Percentiles rank a stretch among this genome's conserved stretches.
Conservation (phyloP, 2,113 vertebrate species). For the Reinhardtius hippoglossoides region DNA sequence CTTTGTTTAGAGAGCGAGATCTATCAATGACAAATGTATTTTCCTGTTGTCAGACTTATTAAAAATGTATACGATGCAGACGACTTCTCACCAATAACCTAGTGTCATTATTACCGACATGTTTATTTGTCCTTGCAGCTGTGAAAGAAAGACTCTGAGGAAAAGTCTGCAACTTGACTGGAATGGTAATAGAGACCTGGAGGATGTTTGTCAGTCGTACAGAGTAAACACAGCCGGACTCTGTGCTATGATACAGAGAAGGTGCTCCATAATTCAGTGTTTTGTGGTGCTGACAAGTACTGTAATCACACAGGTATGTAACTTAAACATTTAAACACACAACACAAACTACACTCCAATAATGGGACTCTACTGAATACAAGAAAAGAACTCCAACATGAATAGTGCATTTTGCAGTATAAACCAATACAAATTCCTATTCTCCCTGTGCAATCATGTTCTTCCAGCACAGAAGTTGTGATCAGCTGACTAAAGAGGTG, state of each 20-base stretch:
- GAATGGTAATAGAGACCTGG: not conserved
- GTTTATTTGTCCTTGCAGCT: not conserved
- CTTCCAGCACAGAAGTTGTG: not conserved
- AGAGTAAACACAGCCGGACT: not conserved
- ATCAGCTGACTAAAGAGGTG: no score
- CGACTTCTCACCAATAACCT: not conserved
- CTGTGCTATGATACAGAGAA: not conserved
- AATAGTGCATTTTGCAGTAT: not conserved
- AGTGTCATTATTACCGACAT: not conserved
- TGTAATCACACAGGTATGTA: conserved; percentile 46
- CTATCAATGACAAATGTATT: not conserved
- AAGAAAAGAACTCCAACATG: not conserved
- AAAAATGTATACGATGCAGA: not conserved
- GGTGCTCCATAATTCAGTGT: conserved; percentile 15
- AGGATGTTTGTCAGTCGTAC: not conserved
- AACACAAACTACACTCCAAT: not conserved
- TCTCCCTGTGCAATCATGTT: not conserved
- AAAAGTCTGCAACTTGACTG: conserved; percentile 1
- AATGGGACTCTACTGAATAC: not conserved
- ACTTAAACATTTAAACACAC: not conserved
- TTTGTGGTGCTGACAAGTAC: not conserved
- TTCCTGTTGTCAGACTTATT: not conserved
- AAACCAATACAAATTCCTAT: not conserved
- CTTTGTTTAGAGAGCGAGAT: not conserved
- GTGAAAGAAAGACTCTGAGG: not conserved